Conservation (phyloP, 2,113 vertebrate genomes). For the Camarhynchus parvulus region DNA sequence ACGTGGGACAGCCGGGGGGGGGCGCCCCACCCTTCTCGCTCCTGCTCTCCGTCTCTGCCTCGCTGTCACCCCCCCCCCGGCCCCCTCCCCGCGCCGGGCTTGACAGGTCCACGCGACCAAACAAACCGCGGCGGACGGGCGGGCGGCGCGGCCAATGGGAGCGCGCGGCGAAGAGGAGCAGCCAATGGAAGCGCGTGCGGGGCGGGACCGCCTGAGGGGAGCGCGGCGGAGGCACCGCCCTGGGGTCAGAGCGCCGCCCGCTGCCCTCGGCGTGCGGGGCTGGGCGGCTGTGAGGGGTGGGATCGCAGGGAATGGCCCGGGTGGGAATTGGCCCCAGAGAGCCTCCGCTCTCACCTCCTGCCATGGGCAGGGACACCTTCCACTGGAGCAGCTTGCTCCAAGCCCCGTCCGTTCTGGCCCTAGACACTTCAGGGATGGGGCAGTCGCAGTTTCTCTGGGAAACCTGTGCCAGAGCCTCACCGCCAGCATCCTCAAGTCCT, state of each 20-base stretch:
- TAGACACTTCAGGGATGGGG: background rate
- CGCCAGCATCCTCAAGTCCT: background rate
- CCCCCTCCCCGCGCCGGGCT: no score
- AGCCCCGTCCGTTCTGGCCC: accelerated
- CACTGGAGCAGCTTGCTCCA: accelerated
- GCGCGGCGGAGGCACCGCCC: background rate
- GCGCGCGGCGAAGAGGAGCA: no score
- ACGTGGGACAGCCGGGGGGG: no score
- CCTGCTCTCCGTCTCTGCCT: no score
- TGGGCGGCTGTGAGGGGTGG: accelerated
- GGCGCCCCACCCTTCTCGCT: no score
- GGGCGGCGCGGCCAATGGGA: background rate
- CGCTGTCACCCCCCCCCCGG: no score
- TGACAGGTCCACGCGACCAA: no score
- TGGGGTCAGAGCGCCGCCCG: background rate
- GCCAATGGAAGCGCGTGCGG: background rate
- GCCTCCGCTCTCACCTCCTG: accelerated
- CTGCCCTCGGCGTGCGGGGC: background rate
- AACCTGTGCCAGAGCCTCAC: background rate
- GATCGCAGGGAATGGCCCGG: accelerated
- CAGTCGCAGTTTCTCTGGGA: background rate
- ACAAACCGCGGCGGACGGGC: background rate
- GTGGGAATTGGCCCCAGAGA: accelerated
- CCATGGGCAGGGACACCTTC: background rate
- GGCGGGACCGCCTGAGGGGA: background rate